Conservation (phyloP, 1,140 invertebrate genomes). For the Drosophila nannoptera region DNA sequence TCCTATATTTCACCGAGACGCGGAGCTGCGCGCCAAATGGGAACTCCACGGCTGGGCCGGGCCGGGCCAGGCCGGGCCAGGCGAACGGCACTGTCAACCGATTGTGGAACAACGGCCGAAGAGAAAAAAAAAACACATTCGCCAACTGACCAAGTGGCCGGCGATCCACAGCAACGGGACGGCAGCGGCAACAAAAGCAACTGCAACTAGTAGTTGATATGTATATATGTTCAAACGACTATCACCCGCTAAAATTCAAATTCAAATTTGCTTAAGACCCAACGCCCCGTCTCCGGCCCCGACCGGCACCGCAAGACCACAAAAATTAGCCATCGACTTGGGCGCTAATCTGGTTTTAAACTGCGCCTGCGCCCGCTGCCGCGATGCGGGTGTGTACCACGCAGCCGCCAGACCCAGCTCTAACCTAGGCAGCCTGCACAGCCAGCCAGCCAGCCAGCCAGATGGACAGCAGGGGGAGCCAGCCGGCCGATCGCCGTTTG, state of each 20-base stretch:
- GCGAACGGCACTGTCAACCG: constrained; percentile 64
- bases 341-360: constrained; percentile 77
- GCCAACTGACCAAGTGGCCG: constrained; percentile 70
- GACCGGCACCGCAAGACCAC: constrained; percentile 28
- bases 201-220: constrained; percentile 27
- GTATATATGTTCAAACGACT: constrained; percentile 56
- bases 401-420: constrained; percentile 26
- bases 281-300: constrained; percentile 8
- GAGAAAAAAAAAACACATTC: constrained; percentile 40
- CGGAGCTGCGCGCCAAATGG: not conserved
- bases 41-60: constrained; percentile 9
- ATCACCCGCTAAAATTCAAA: constrained; percentile 77
- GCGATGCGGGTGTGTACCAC: constrained; percentile 71
- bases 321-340: constrained; percentile 76
- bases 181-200: constrained; percentile 13
- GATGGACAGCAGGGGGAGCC: constrained; percentile 3
- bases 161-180: constrained; percentile 10
- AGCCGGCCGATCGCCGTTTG: constrained; percentile 33
- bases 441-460: not conserved
- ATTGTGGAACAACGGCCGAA: constrained; percentile 42
- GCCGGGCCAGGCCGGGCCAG: constrained; percentile 24
- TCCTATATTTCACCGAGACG: constrained; percentile 67
- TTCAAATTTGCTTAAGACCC: constrained; percentile 72
- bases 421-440: constrained; percentile 18
- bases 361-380: constrained; percentile 58